phyloP scores from a whole-genome alignment of 2,888 invertebrate genomes.

The Drosophila borborema region DNA sequence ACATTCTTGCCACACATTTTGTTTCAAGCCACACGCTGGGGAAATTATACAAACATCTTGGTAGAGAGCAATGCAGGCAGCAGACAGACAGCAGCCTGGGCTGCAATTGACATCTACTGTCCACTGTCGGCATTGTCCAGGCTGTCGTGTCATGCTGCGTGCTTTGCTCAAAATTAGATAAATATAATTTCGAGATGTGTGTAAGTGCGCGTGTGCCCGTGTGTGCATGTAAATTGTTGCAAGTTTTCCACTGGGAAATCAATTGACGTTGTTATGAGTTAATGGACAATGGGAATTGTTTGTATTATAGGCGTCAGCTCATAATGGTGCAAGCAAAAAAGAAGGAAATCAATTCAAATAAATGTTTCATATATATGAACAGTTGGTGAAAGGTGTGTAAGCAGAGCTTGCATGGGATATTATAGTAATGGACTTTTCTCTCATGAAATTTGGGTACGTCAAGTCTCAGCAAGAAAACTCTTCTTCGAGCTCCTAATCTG shows the following conservation, averaged over 20 bases:
- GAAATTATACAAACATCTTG: constrained; percentile 43
- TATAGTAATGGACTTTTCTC: neutral
- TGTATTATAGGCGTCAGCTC: neutral
- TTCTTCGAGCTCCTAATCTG: too few species aligned
- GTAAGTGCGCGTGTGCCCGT: constrained; percentile 24
- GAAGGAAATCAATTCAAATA: constrained; percentile 23
- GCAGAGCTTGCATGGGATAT: too few species aligned
- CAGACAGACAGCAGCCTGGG: constrained; percentile 9
- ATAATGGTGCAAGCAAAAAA: neutral
- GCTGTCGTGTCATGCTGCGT: constrained; percentile 28
- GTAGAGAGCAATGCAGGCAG: constrained; percentile 14
- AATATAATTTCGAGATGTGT: constrained; percentile 68
- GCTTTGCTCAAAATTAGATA: constrained; percentile 70
- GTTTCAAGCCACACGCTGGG: constrained; percentile 20
- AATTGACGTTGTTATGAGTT: constrained; percentile 70
- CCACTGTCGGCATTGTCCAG: constrained; percentile 1
- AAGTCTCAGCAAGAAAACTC: neutral
- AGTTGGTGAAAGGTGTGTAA: neutral
- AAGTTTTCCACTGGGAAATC: constrained; percentile 68
- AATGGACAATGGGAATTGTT: constrained; percentile 69
- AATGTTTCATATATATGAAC: neutral
- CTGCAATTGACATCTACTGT: constrained; percentile 28
- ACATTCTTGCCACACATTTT: neutral
- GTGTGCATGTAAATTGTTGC: constrained; percentile 65
- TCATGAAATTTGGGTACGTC: neutral